phyloP scores from a whole-genome alignment of 2,797 vertebrate genomes.

The Erpetoichthys calabaricus region DNA sequence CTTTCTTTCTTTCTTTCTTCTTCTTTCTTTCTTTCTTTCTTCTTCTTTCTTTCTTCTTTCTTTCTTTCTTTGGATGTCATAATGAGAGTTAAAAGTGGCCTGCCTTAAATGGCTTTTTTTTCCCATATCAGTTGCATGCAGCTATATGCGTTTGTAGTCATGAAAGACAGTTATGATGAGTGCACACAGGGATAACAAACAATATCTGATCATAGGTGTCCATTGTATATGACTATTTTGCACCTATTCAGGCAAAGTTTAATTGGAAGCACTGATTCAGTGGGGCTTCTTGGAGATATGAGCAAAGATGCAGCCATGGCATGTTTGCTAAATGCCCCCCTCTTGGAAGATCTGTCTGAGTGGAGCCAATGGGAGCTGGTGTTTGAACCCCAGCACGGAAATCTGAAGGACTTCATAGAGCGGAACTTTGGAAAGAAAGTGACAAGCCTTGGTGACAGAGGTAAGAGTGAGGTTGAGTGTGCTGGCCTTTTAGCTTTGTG shows the following conservation, averaged over 20 bases:
- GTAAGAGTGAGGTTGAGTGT: background rate
- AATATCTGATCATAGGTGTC: background rate
- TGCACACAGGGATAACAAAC: too few species aligned
- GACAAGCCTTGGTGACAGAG: background rate
- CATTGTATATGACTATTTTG: background rate
- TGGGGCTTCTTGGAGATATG: constrained; percentile 45
- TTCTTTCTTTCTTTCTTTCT: background rate
- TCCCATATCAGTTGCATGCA: too few species aligned
- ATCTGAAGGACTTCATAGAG: constrained; percentile 56
- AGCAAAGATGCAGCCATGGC: constrained; percentile 38
- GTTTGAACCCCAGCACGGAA: constrained; percentile 42
- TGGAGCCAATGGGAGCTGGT: constrained; percentile 62
- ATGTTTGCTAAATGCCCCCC: constrained; percentile 47
- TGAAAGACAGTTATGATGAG: too few species aligned
- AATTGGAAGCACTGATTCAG: constrained; percentile 24
- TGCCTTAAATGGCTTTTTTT: too few species aligned
- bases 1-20: background rate
- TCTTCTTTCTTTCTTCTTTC: background rate
- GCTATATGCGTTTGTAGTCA: too few species aligned
- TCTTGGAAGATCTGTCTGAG: constrained; percentile 50
- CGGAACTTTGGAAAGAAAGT: constrained; percentile 37
- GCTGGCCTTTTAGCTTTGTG: too few species aligned
- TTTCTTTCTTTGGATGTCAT: background rate
- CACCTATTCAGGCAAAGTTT: constrained; percentile 12
- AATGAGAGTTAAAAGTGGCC: too few species aligned